These are phyloP conservation scores for Sorex fumeus DNA, from an alignment of 2,113 vertebrate species.

Conservation along the genomic window DNA sequence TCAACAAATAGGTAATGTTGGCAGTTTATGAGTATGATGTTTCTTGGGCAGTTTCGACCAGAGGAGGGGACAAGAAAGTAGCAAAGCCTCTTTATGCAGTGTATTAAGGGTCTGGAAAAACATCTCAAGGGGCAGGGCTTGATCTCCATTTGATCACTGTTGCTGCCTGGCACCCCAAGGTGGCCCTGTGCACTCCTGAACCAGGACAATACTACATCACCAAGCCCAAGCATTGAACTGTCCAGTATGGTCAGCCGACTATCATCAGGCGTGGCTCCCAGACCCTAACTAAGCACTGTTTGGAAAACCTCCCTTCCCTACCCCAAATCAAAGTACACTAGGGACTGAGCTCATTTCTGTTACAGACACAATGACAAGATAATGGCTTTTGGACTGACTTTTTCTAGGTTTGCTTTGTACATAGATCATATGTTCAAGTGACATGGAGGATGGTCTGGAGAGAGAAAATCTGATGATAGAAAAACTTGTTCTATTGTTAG, in stretches of 20 bases:
- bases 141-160: too few species aligned
- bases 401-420: conserved; percentile 49
- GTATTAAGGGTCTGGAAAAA: too few species aligned
- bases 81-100: conserved; percentile 3
- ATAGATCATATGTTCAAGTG: conserved; percentile 11
- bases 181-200: too few species aligned
- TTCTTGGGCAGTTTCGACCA: neutral
- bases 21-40: neutral
- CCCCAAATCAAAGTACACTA: neutral
- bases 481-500: conserved; percentile 15
- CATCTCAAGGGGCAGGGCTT: too few species aligned
- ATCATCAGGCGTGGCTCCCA: too few species aligned
- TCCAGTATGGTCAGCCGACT: too few species aligned
- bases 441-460: neutral
- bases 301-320: too few species aligned
- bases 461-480: neutral
- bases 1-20: neutral
- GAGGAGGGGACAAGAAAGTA: neutral
- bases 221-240: too few species aligned
- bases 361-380: conserved; percentile 28
- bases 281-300: too few species aligned
- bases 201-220: too few species aligned
- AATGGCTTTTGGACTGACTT: conserved; percentile 11
- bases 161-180: too few species aligned
- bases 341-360: conserved; percentile 28